phyloP scores from a whole-genome alignment of 2,797 vertebrate species.

The Argyrosomus regius region DNA sequence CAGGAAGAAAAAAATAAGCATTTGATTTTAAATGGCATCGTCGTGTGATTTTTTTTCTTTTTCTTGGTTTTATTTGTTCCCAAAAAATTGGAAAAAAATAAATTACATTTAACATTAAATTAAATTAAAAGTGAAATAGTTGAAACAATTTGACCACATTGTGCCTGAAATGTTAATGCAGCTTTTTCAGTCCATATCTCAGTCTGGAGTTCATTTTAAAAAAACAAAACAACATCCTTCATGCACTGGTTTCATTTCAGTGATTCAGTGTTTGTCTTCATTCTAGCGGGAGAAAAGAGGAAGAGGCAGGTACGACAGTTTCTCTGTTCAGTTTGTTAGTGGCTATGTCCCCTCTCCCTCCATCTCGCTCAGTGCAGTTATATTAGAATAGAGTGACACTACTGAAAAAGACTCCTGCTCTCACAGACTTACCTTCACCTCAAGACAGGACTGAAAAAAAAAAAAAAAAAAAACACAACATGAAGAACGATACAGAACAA shows the following conservation, averaged over 20 bases:
- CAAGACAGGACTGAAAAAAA: constrained; percentile 66
- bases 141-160: constrained; percentile 79
- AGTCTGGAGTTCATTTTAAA: constrained; percentile 60
- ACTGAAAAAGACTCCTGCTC: constrained; percentile 62
- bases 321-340: constrained; percentile 83
- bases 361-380: constrained; percentile 73
- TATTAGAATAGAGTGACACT: constrained; percentile 67
- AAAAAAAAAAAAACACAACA: constrained; percentile 51
- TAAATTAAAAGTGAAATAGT: constrained; percentile 84
- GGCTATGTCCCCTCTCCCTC: constrained; percentile 73
- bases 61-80: constrained; percentile 81
- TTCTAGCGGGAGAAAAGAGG: constrained; percentile 64
- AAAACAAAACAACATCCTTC: constrained; percentile 71
- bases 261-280: constrained; percentile 73
- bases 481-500: constrained; percentile 61
- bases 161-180: constrained; percentile 81
- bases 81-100: constrained; percentile 80
- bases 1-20: constrained; percentile 55
- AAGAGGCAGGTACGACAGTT: constrained; percentile 73
- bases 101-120: constrained; percentile 85
- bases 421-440: constrained; percentile 74
- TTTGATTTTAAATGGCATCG: constrained; percentile 80
- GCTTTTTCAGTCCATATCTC: constrained; percentile 72
- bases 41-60: constrained; percentile 51
- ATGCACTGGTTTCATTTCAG: constrained; percentile 71